These are phyloP conservation scores for Amiota communis DNA, from an alignment of 2,888 invertebrate genomes.

Conservation along the genomic window DNA sequence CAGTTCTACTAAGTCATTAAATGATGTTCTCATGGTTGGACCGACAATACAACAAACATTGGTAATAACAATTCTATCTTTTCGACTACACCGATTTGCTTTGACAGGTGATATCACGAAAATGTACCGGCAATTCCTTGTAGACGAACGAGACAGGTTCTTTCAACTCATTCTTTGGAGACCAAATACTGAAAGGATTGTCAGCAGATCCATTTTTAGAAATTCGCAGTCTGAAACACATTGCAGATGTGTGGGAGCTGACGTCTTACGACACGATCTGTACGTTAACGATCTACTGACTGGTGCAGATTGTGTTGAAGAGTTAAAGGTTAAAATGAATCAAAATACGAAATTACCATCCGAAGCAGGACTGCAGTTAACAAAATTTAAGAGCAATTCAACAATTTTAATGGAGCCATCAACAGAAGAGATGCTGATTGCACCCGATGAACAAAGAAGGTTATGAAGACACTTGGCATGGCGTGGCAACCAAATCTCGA, in stretches of 20 bases:
- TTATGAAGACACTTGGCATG: constrained; percentile 15
- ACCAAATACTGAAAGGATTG: background rate
- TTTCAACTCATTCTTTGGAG: constrained; percentile 1
- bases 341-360: background rate
- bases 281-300: background rate
- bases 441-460: background rate
- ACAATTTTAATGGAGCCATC: too few species aligned
- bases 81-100: background rate
- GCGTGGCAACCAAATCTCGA: constrained; percentile 14
- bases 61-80: background rate
- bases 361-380: background rate
- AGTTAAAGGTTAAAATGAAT: too few species aligned
- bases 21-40: background rate
- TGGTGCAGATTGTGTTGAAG: background rate
- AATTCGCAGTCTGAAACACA: background rate
- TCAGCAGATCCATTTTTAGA: background rate
- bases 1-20: background rate
- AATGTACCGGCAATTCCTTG: too few species aligned
- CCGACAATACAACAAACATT: constrained; percentile 1
- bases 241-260: too few species aligned
- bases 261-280: background rate
- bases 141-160: background rate
- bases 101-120: background rate
- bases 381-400: background rate
- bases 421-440: background rate